phyloP scores from a whole-genome alignment of 1,140 invertebrate species.

The Chionoecetes opilio region DNA sequence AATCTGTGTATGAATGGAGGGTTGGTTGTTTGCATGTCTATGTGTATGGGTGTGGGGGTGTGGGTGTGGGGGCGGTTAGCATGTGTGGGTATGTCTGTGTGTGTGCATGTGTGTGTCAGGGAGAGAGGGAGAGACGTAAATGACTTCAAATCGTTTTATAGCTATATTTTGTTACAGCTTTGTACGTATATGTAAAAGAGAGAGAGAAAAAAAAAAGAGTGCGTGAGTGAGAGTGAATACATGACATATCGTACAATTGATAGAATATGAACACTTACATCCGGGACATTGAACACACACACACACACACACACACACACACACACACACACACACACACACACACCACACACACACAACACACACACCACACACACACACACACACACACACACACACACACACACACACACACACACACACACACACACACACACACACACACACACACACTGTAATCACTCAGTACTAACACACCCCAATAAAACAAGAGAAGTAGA shows the following conservation, averaged over 20 bases:
- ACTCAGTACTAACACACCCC: neutral
- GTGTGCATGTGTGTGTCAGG: too few relatives aligned
- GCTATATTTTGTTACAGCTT: too few relatives aligned
- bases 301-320: slow-evolving; percentile 36
- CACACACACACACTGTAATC: slow-evolving; percentile 17
- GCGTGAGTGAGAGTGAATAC: neutral
- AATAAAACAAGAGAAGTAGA: neutral
- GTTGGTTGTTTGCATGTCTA: too few relatives aligned
- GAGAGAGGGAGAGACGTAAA: neutral
- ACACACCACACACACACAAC: slow-evolving; percentile 46
- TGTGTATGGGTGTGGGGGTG: too few relatives aligned
- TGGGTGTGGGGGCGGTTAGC: too few relatives aligned
- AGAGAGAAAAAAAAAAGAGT: neutral
- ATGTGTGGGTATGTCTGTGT: too few relatives aligned
- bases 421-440: slow-evolving; percentile 45
- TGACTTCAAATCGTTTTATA: too few relatives aligned
- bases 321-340: slow-evolving; percentile 37
- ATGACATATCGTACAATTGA: neutral
- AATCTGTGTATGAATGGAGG: too few relatives aligned
- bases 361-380: slow-evolving; percentile 36
- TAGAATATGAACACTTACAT: neutral
- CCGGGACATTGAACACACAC: neutral
- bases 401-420: slow-evolving; percentile 40
- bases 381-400: slow-evolving; percentile 43
- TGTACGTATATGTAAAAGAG: neutral